A percentile compares a stretch with the other conserved stretches of the same genome.
Evolutionary conservation across 92 coral and sea anemone genomes (phyloP).

Genomic region (Zoanthus gigantus): DNA sequence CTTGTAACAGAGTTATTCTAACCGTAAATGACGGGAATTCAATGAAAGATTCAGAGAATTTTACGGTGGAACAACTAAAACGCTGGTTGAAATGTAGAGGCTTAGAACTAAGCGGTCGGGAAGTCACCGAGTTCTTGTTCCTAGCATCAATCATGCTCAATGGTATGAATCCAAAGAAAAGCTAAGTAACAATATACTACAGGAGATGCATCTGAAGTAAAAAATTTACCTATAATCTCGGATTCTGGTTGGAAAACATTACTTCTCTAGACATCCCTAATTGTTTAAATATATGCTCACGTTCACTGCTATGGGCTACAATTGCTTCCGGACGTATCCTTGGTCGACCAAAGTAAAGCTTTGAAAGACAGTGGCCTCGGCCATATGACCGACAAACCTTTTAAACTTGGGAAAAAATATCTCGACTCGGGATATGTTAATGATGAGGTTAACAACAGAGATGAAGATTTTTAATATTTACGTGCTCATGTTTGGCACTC

Average conservation of each 20-base stretch:
- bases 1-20: background rate
- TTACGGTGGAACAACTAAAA: conserved; percentile 48
- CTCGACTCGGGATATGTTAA: conserved; percentile 30
- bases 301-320: background rate
- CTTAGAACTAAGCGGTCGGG: too few relatives aligned
- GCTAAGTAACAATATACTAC: too few relatives aligned
- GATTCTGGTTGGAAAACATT: conserved; percentile 51
- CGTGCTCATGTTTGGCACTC: conserved; percentile 16
- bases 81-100: conserved; percentile 5
- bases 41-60: conserved; percentile 47
- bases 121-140: too few relatives aligned
- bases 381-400: background rate
- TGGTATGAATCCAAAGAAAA: too few relatives aligned
- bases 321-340: background rate
- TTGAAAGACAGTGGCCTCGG: background rate
- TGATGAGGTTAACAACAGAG: background rate
- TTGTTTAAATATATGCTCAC: conserved; percentile 40
- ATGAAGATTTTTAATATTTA: background rate
- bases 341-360: background rate
- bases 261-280: conserved; percentile 50
- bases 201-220: too few relatives aligned
- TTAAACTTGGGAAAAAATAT: conserved; percentile 53
- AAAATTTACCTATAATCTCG: conserved; percentile 20
- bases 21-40: conserved; percentile 55
- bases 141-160: too few relatives aligned